Evolutionary conservation across 64 coral and sea anemone genomes (phyloP), one percentile per base, ranked within the genome.

Genomic region (Pocillopora verrucosa): DNA sequence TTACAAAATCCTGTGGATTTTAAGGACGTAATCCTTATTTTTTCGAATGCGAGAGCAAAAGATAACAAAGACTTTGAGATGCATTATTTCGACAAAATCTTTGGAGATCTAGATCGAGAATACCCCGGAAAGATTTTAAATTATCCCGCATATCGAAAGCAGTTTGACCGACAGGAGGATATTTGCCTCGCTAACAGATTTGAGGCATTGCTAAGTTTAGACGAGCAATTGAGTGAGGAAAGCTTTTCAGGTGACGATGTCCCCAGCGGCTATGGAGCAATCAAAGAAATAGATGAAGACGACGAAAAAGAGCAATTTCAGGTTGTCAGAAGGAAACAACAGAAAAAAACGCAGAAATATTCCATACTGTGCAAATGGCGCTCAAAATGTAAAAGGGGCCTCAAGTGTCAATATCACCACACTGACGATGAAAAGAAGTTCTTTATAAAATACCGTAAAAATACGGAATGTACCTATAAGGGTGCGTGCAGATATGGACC

Each of bases 1-100:
- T 30, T 30, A 4, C 4, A 10, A 0, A 26, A 80, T 24, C 25
- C 24, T 34, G 9, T 14, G n/a, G 78, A 80, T 80, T 80, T 26
- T 57, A 15, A 82, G 38, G 79, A 82, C 60, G 6, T 82, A 36
- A 26, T 65, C 16, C 79, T 82, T 19, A 35, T 65, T 65, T 82
- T 82, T 65, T 13, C 4, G 19, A 4, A 36, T 17, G 79, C 37
- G 1, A 82, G 63, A 61, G 16, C 79, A 0, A 60, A 0, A 61
- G 79, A 82, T 0, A 38, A 12, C 0, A 0, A 64, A 14, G 65
- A 64, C 59, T 82, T 82, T 64, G 15, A 64, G 4, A 0, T 0
- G 1, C 79, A 64, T 2, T 0, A 30, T 30, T 30, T 30, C 0
- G 30, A 30, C 0, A 30, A 30, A 30, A 30, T 30, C 30, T 30